Percentiles rank a stretch among this genome's conserved stretches.
Evolutionary conservation across 64 coral and sea anemone species (phyloP).

Genomic region (Hydrozoanthus tunicans): DNA sequence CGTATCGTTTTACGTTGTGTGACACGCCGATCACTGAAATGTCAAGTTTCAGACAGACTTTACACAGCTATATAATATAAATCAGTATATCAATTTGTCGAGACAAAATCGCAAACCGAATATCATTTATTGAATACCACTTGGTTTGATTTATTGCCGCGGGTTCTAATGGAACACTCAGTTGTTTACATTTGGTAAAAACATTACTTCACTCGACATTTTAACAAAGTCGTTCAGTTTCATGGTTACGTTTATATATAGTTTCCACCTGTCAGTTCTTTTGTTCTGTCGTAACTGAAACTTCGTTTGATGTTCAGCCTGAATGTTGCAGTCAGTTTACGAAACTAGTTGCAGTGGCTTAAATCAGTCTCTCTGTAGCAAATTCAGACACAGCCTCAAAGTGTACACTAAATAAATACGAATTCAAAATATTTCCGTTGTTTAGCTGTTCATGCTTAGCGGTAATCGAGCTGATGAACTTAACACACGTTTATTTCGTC

Average conservation of each 20-base stretch:
- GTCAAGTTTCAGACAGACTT: neutral
- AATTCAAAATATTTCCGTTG: neutral
- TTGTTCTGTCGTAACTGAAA: neutral
- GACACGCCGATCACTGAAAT: neutral
- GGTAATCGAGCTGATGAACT: neutral
- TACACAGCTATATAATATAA: neutral
- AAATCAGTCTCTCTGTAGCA: too few species aligned
- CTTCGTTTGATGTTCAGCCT: neutral
- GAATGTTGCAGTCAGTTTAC: too few species aligned
- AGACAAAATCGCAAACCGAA: neutral
- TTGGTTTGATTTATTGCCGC: neutral
- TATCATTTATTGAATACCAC: neutral
- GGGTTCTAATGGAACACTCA: neutral
- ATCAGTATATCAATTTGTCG: neutral
- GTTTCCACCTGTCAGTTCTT: neutral
- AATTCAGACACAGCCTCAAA: too few species aligned
- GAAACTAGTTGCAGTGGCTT: too few species aligned
- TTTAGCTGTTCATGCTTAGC: slow-evolving; percentile 1
- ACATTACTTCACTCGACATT: neutral
- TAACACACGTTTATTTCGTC: neutral
- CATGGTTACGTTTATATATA: neutral
- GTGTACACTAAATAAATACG: too few species aligned
- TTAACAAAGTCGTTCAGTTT: neutral
- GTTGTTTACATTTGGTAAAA: slow-evolving; percentile 15
- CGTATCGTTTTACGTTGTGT: neutral